Evolutionary conservation across 2,888 invertebrate genomes (phyloP).

Genomic region (Drepanosiphum platanoidis): DNA sequence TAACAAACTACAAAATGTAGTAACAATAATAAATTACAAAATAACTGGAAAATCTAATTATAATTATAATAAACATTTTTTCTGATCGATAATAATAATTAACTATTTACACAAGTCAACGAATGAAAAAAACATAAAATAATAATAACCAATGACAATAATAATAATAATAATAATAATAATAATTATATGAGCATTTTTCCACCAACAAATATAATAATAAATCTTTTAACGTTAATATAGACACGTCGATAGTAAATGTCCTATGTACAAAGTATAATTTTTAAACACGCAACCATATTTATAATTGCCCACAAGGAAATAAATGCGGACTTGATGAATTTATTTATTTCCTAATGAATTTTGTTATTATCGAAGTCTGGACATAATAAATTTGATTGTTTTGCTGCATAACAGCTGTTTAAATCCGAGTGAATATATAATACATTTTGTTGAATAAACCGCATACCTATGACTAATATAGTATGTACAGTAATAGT

Average conservation of each 20-base stretch:
- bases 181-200: constrained; percentile 52
- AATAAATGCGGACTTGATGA: neutral
- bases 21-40: constrained; percentile 24
- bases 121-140: constrained; percentile 25
- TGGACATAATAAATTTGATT: neutral
- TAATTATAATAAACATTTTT: constrained; percentile 9
- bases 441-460: neutral
- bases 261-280: neutral
- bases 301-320: neutral
- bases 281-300: neutral
- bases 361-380: neutral
- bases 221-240: neutral
- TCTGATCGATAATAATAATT: constrained; percentile 4
- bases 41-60: neutral
- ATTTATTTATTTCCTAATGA: neutral
- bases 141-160: constrained; percentile 27
- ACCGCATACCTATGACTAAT: neutral
- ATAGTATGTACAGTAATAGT: neutral
- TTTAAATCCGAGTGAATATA: neutral
- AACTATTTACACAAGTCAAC: constrained; percentile 30
- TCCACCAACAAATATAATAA: neutral
- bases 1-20: neutral
- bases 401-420: neutral
- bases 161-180: constrained; percentile 34
- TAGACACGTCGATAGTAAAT: neutral